Base-by-base conservation (phyloP, 2,113 vertebrate genomes). In the Orientallactaga bullata region DNA sequence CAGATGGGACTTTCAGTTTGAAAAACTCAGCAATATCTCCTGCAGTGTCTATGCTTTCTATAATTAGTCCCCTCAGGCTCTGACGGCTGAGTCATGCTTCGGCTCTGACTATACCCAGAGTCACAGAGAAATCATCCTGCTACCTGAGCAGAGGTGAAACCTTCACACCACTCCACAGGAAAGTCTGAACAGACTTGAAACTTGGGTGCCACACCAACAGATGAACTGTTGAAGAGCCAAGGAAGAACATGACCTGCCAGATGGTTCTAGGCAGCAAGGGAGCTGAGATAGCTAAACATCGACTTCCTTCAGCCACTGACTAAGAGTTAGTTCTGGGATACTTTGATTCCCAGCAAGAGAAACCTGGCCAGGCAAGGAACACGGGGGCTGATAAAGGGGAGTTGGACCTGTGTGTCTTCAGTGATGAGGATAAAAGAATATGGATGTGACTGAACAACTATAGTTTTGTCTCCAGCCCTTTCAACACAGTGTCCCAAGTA, bases 11-110 rank as follows among this genome's bases (percentile, higher is more conserved):
- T 7, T 60, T 90, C 35, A 42, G 0, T 60, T 79, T 85, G 92
- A 95, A 89, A 88, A 3, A 3, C 93, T 74, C 95, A 30, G 68
- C 90, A 91, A 79, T 16, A 32, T 76, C 84, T 88, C 80, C 65
- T 23, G 4, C 93, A 85, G 88, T 81, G 66, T 60, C 90, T 92
- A 37, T n/a, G 86, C 32, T 94, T 85, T 94, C 83, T 94, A 30
- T 94, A 35, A 86, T 71, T 91, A 74, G 90, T 91, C 95, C 94
- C 66, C 82, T 80, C 74, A 77, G 68, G 39, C 37, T 97, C 85
- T 91, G 91, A 47, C 42, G 61, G 76, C 39, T 74, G 63, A 95
- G 63, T 35, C 39, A 58, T 79, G 76, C 74, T 5, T 13, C 39
- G 71, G 23, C 55, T 63, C 55, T 81, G 18, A 61, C 37, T 24